Evolutionary conservation across 1,140 invertebrate species (phyloP).

Genomic region (Pseudobourletiella spinata): DNA sequence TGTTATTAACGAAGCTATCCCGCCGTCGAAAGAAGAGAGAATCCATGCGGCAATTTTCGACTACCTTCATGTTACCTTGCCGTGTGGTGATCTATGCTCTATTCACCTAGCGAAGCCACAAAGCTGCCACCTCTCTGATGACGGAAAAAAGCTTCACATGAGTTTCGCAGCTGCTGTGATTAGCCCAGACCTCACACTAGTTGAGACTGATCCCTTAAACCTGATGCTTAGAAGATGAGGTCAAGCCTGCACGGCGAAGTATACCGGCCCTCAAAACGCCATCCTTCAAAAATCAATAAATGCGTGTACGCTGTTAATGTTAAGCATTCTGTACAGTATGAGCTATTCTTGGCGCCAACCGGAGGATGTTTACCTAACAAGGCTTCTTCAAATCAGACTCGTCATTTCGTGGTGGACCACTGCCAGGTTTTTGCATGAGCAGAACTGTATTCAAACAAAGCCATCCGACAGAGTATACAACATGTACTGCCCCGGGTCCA

Average conservation of each 20-base stretch:
- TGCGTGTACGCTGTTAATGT: neutral
- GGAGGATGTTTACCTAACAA: neutral
- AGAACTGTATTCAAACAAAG: neutral
- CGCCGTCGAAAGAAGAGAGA: neutral
- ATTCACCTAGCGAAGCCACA: neutral
- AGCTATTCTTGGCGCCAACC: neutral
- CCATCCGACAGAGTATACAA: neutral
- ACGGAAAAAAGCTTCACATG: neutral
- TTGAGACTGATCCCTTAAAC: slow-evolving; percentile 2
- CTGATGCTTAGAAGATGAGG: neutral
- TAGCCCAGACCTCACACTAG: neutral
- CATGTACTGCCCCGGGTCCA: too few species aligned
- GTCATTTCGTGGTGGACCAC: neutral
- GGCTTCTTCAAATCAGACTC: neutral
- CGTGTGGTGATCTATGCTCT: neutral
- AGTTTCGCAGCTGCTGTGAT: neutral
- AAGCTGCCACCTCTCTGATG: neutral
- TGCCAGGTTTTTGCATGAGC: neutral
- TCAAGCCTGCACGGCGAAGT: neutral
- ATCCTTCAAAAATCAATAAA: neutral
- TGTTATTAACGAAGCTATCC: neutral
- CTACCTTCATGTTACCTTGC: slow-evolving; percentile 1
- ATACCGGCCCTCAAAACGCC: slow-evolving; percentile 2
- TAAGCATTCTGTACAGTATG: neutral
- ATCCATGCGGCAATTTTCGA: slow-evolving; percentile 1